Evolutionary conservation across 1,140 invertebrate species (phyloP).

Genomic region (Drosophila nigromelanica): DNA sequence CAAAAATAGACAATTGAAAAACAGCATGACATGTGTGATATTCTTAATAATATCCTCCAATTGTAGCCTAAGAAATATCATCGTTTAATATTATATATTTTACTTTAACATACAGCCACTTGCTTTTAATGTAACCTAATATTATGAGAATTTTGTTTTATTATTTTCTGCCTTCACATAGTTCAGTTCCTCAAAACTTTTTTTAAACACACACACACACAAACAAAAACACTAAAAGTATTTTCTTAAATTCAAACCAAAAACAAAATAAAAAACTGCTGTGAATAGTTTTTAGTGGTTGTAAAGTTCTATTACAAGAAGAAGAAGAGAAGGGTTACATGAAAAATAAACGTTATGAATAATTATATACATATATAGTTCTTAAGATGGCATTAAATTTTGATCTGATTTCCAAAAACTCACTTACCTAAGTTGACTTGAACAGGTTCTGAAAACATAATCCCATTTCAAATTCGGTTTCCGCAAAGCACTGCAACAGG

Average conservation of each 20-base stretch:
- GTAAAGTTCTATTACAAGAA: slow-evolving; percentile 73
- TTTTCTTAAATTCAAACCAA: slow-evolving; percentile 65
- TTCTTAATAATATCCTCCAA: slow-evolving; percentile 75
- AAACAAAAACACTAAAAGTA: slow-evolving; percentile 24
- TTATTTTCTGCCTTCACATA: slow-evolving; percentile 4
- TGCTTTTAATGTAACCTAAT: slow-evolving; percentile 23
- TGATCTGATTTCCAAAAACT: slow-evolving; percentile 28
- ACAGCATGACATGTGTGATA: slow-evolving; percentile 71
- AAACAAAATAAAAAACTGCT: slow-evolving; percentile 68
- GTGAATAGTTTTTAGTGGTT: slow-evolving; percentile 83
- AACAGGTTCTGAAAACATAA: slow-evolving; percentile 10
- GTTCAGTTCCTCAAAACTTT: slow-evolving; percentile 8
- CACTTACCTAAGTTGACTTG: slow-evolving; percentile 43
- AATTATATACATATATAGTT: slow-evolving; percentile 67
- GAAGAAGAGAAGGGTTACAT: slow-evolving; percentile 20
- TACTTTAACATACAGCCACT: slow-evolving; percentile 39
- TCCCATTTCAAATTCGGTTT: slow-evolving; percentile 60
- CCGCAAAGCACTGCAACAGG: slow-evolving; percentile 43
- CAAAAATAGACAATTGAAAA: slow-evolving; percentile 30
- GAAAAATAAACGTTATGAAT: slow-evolving; percentile 58
- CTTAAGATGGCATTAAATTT: slow-evolving; percentile 54
- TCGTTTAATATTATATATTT: slow-evolving; percentile 29
- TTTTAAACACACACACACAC: not conserved
- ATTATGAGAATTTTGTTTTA: not conserved
- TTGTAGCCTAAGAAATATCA: slow-evolving; percentile 42